Evolutionary conservation across 1,140 invertebrate genomes (phyloP), one percentile per base, ranked within the genome.

Genomic region (Papilio machaon): DNA sequence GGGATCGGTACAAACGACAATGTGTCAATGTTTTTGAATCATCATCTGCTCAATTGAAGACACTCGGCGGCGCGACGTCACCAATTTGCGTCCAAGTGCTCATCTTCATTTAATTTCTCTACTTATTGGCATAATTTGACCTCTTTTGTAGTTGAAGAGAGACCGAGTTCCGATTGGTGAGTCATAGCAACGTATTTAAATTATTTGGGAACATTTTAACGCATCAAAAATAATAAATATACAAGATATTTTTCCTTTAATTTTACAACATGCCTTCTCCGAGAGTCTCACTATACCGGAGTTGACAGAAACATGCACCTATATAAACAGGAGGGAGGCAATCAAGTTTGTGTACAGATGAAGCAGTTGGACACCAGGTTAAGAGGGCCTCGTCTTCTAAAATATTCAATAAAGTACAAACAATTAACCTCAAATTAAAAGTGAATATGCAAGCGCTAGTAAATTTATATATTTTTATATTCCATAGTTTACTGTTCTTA

Each of bases 1-100:
- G 82, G 77, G 17, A 70, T 81, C 74, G 82, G 80, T 70, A 82
- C 84, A 77, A 86, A 83, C 84, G 85, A 81, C 67, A 80, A 86
- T 84, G 84, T 88, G 85, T 85, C 84, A 86, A 89, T 88, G 88
- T 84, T 89, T 84, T 84, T 88, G 86, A 89, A 87, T 87, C 86
- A 89, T 89, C 86, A 83, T 78, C 85, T 85, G 80, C 84, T 84
- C 87, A 89, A 89, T 86, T 89, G 85, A 82, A 82, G 73, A 81
- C 81, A 80, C 80, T 83, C 23, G 74, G 38, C 64, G 79, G 73
- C 60, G 83, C 83, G 76, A 83, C 81, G 80, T 81, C 82, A 83
- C 74, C 76, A 81, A 83, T 79, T 83, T 81, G 79, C 79, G 79
- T 83, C 77, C 54, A 73, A 83, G 75, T 81, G 75, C 75, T 83